Evolutionary conservation across 2,797 vertebrate species (phyloP), one percentile per base, ranked within the genome.

Genomic region (Linurgus olivaceus): DNA sequence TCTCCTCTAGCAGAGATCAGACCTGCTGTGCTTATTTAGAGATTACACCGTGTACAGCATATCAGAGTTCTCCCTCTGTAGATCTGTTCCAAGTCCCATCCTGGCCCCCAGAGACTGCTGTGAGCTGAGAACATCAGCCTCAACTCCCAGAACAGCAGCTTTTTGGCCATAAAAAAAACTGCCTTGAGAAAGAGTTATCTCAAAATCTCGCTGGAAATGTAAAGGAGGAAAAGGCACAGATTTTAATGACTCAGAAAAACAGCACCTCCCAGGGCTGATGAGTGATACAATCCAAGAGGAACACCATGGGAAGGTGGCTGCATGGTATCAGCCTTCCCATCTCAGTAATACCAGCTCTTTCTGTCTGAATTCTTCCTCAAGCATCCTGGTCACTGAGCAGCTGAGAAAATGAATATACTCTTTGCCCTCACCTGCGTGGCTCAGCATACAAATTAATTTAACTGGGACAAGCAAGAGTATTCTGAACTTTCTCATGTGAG

Each of bases 381-480:
- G 50, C 62, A 71, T 77, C 68, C 70, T 84, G 72, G 82, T 48
- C 86, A 81, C 65, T 35, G 13, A 88, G 76, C 83, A 96, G 86
- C 82, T 83, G 45, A 82, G 62, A 59, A 55, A n/a, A 85, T 58
- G 37, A 83, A 86, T 83, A 1, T 48, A 80, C 10, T 85, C 58
- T 87, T 33, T 55, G 59, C 72, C 76, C 76, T 76, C 58, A 80
- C 81, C 92, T 92, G 73, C 58, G 8, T 86, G 90, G 76, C 57
- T 93, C 76, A 72, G 87, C 73, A 88, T 92, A 90, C 65, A 80
- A 66, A 74, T 94, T 72, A 79, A 78, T 85, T 92, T 76, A 92
- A 85, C 59, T 76, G 40, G 90, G 88, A 81, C 58, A 86, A 65
- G n/a, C 57, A 75, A 68, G 54, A 90, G 72, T 70, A 33, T 68